Conservation (phyloP, 2,888 invertebrate species). For the Pecten maximus region DNA sequence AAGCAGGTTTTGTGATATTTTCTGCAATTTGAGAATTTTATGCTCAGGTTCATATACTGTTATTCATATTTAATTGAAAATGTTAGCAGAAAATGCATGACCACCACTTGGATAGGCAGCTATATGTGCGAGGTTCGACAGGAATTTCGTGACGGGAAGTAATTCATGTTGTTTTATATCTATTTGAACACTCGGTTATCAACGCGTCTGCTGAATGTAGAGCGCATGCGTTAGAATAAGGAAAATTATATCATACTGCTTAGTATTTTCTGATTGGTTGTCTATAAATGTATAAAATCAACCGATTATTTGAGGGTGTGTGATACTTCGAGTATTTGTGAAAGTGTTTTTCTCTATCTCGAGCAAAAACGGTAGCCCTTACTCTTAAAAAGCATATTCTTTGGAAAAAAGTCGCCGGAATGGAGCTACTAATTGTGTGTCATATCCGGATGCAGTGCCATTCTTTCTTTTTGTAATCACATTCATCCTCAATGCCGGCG, state of each 20-base stretch:
- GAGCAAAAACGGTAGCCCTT: not conserved
- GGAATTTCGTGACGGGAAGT: not conserved
- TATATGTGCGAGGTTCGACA: not conserved
- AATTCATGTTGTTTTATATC: not conserved
- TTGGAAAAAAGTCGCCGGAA: not conserved
- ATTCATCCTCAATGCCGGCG: not conserved
- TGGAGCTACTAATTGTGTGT: not conserved
- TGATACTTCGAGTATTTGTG: not conserved
- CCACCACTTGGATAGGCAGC: not conserved
- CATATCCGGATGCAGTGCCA: not conserved
- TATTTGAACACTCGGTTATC: not conserved
- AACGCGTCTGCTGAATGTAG: not conserved
- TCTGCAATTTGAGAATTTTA: not conserved
- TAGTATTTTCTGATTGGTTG: conserved; percentile 20
- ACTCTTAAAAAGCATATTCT: not conserved
- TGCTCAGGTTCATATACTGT: not conserved
- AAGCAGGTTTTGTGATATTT: conserved; percentile 1
- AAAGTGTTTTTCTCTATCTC: not conserved
- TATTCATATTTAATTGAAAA: not conserved
- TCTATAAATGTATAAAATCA: not conserved
- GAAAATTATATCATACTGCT: not conserved
- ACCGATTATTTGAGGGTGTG: not conserved
- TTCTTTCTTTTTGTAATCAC: not conserved
- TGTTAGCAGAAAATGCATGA: not conserved
- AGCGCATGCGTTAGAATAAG: not conserved